A percentile compares a stretch with the other conserved stretches of the same genome.
Evolutionary conservation across 1,140 invertebrate species (phyloP).

Genomic region (Macrocentrus cingulum): DNA sequence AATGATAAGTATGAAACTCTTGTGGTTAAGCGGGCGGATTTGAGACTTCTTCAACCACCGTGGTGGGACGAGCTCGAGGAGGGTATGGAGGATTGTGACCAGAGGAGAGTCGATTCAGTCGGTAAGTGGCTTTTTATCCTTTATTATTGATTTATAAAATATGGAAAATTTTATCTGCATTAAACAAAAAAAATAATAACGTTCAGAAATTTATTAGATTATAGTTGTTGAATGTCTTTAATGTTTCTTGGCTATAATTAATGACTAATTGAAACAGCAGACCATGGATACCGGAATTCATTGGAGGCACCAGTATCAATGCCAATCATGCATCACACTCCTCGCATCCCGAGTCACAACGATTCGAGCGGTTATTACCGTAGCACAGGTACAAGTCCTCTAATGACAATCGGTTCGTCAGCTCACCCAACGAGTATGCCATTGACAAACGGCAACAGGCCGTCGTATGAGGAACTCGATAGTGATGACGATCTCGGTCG

Average conservation of each 20-base stretch:
- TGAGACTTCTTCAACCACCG: slow-evolving; percentile 87
- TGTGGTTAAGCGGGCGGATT: slow-evolving; percentile 80
- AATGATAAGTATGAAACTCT: slow-evolving; percentile 55
- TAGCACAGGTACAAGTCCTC: slow-evolving; percentile 59
- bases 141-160: no score
- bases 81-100: slow-evolving; percentile 46
- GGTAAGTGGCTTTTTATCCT: slow-evolving; percentile 39
- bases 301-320: slow-evolving; percentile 46
- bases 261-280: no score
- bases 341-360: slow-evolving; percentile 49
- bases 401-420: slow-evolving; percentile 56
- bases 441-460: slow-evolving; percentile 64
- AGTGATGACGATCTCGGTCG: slow-evolving; percentile 86
- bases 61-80: slow-evolving; percentile 94
- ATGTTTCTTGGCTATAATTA: no score
- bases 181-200: no score
- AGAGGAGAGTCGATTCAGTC: slow-evolving; percentile 40
- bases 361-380: slow-evolving; percentile 51
- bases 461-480: slow-evolving; percentile 84
- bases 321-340: slow-evolving; percentile 48
- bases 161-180: no score
- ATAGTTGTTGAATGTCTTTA: no score
- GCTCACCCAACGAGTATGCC: slow-evolving; percentile 57
- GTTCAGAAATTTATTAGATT: no score
- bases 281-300: slow-evolving; percentile 52